These are phyloP conservation scores for Dichetophora obliterata DNA, from an alignment of 2,888 invertebrate species.

Conservation along the genomic window DNA sequence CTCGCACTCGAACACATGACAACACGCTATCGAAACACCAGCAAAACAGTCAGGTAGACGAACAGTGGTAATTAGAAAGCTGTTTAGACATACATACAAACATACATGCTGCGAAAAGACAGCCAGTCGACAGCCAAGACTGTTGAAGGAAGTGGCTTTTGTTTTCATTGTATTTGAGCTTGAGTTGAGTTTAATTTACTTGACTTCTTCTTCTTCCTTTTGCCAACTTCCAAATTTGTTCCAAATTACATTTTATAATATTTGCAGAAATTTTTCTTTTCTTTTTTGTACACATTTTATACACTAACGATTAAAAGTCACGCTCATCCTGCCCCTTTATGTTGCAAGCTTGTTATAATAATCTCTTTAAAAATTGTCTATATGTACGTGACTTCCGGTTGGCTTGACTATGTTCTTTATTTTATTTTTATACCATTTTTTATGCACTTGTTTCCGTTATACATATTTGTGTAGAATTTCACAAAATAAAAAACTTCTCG, in stretches of 20 bases:
- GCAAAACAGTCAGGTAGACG: neutral
- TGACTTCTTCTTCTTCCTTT: neutral
- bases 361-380: slow-evolving; percentile 27
- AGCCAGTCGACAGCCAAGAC: too few species aligned
- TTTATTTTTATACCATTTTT: neutral
- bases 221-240: slow-evolving; percentile 9
- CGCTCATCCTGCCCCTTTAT: slow-evolving; percentile 15
- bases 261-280: neutral
- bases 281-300: neutral
- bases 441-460: too few species aligned
- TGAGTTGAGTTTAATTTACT: neutral
- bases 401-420: neutral
- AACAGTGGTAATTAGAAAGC: neutral
- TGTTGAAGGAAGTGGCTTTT: neutral
- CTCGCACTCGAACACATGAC: neutral
- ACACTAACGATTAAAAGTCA: slow-evolving; percentile 27
- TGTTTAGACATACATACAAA: too few species aligned
- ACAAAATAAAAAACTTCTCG: too few species aligned
- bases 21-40: neutral
- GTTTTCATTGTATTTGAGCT: slow-evolving; percentile 12
- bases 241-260: neutral
- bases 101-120: too few species aligned
- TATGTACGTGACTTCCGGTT: slow-evolving; percentile 38
- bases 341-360: neutral
- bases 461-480: too few species aligned